These are phyloP conservation scores for Tetropium fuscum DNA, from an alignment of 2,888 invertebrate species.

Conservation along the genomic window DNA sequence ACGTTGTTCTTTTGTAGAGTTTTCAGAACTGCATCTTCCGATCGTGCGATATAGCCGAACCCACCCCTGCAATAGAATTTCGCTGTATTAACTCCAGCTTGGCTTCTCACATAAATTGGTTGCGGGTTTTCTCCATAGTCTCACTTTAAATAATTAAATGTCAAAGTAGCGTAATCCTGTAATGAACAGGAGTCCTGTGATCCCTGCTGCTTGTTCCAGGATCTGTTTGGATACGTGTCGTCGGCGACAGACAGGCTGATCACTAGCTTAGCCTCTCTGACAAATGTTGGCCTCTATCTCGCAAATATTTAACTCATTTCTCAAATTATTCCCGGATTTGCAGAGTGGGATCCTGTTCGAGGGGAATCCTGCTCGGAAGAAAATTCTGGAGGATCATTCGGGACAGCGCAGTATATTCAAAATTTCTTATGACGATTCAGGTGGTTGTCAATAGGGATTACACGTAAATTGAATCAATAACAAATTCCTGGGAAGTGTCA, in stretches of 20 bases:
- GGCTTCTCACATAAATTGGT: slow-evolving; percentile 61
- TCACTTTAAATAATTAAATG: slow-evolving; percentile 65
- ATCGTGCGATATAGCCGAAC: not conserved
- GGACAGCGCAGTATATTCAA: not conserved
- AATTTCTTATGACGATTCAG: slow-evolving; percentile 13
- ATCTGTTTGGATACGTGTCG: slow-evolving; percentile 57
- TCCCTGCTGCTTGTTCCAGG: slow-evolving; percentile 54
- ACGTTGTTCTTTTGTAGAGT: no score
- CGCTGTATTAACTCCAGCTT: slow-evolving; percentile 29
- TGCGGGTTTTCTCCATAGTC: slow-evolving; percentile 60
- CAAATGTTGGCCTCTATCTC: slow-evolving; percentile 52
- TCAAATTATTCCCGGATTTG: slow-evolving; percentile 39
- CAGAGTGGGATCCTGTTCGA: slow-evolving; percentile 21
- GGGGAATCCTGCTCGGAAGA: slow-evolving; percentile 32
- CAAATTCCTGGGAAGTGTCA: no score
- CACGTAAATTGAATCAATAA: no score
- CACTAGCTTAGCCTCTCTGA: slow-evolving; percentile 57
- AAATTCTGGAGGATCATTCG: slow-evolving; percentile 13
- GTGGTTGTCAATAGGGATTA: no score
- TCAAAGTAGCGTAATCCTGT: slow-evolving; percentile 62
- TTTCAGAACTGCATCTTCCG: not conserved
- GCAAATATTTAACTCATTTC: slow-evolving; percentile 47
- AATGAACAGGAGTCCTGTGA: slow-evolving; percentile 58
- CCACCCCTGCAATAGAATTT: slow-evolving; percentile 19
- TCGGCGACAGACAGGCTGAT: slow-evolving; percentile 48